Evolutionary conservation across 1,140 invertebrate species (phyloP), one percentile per base, ranked within the genome.

Genomic region (Ips nitidus): DNA sequence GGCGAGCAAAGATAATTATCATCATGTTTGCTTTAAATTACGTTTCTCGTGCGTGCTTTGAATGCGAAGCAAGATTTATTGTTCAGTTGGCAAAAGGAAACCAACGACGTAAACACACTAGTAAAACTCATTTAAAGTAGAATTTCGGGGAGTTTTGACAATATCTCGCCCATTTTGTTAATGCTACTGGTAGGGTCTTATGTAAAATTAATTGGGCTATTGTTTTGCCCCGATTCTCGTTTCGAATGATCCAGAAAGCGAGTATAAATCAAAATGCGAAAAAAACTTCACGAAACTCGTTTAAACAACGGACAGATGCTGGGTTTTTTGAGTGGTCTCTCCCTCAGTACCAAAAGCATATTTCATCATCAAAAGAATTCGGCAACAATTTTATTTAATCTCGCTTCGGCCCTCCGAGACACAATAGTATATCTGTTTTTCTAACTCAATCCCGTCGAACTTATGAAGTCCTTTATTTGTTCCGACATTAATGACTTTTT

Each of bases 401-500:
- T 55, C 2, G 37, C 8, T 53, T 37, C n/a, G 45, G 5, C 4
- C 37, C 40, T 22, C 22, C 36, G 62, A 56, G 38, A 65, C 62
- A 65, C 52, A 55, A 65, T 53, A 53, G 52, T 55, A 63, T 65
- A 53, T 65, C 62, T 65, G 62, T 65, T 65, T 65, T 65, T 65
- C 62, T 56, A 65, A 65, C 62, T 65, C 62, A 65, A 65, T 65
- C 62, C 62, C 39, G 45, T 8, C 39, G 55, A 65, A 65, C 62
- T 53, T 65, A 65, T 65, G 62, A 55, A 65, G 50, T 65, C 62
- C 41, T 65, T 65, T 65, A 65, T 65, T 65, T 65, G 62, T 65
- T 65, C 52, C 40, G 62, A 65, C 62, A 65, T 65, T 65, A 65
- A 65, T 65, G 62, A 65, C 62, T 65, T 65, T 65, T 65, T 65